These are phyloP conservation scores for Pteropus rufus DNA, from an alignment of 2,797 vertebrate genomes.

Conservation along the genomic window DNA sequence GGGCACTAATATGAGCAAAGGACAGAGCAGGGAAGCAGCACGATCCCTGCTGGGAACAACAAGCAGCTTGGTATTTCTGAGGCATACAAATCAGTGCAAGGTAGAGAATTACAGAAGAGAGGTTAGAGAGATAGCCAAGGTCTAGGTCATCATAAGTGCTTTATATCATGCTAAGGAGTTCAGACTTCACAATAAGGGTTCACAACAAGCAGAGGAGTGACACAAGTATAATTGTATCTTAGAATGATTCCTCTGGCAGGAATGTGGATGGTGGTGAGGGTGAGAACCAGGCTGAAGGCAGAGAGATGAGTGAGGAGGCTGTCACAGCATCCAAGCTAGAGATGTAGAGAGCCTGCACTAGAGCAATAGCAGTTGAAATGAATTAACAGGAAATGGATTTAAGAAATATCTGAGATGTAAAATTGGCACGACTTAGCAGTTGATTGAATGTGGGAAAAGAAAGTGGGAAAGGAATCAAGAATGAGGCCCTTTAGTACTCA, in stretches of 20 bases:
- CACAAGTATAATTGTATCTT: not conserved
- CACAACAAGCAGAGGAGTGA: not conserved
- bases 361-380: constrained; percentile 28
- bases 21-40: not conserved
- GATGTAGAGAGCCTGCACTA: not conserved
- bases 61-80: not conserved
- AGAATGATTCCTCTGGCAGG: not conserved
- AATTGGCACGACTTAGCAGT: constrained; percentile 2
- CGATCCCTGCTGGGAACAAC: not conserved
- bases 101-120: not conserved
- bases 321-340: not conserved
- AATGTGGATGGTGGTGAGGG: not conserved
- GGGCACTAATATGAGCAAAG: not conserved
- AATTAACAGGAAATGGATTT: not conserved
- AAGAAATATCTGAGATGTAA: constrained; percentile 27
- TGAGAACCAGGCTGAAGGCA: not conserved
- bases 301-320: not conserved
- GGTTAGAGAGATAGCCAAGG: not conserved
- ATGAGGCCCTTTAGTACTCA: not conserved
- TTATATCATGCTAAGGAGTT: not conserved
- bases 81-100: not conserved
- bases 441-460: not conserved
- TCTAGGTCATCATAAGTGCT: not conserved
- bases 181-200: not conserved
- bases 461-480: constrained; percentile 25